Percentiles rank a stretch among this genome's conserved stretches.
phyloP scores from a whole-genome alignment of 1,140 invertebrate species.

The Rhopalosiphum maidis region DNA sequence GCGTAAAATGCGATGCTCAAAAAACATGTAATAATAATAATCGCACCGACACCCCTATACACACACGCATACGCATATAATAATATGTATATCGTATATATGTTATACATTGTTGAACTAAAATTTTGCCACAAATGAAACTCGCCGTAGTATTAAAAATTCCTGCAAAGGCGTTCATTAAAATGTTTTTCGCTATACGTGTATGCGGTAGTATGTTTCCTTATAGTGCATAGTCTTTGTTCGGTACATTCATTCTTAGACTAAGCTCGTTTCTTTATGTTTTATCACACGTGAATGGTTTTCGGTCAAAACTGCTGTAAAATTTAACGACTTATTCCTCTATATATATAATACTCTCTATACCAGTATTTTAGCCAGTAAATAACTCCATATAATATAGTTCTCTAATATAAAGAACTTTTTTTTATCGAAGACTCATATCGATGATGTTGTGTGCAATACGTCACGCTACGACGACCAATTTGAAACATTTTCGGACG shows the following conservation, averaged over 20 bases:
- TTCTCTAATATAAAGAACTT: neutral
- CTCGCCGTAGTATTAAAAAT: conserved; percentile 11
- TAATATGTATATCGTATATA: neutral
- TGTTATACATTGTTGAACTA: neutral
- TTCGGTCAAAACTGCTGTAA: neutral
- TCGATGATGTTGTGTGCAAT: neutral
- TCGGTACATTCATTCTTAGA: neutral
- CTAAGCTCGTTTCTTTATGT: neutral
- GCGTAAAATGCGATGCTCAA: neutral
- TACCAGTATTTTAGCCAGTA: neutral
- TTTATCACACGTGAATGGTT: neutral
- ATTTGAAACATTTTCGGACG: neutral
- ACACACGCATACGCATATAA: neutral
- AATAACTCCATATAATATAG: neutral
- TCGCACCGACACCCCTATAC: neutral
- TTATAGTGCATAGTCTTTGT: neutral
- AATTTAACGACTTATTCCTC: conserved; percentile 22
- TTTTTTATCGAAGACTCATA: neutral
- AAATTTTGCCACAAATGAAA: neutral
- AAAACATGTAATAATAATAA: neutral
- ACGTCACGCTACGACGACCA: neutral
- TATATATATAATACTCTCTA: neutral
- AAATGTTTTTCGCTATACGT: neutral
- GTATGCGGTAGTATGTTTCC: neutral
- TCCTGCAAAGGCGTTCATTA: conserved; percentile 15